A percentile compares a stretch with the other conserved stretches of the same genome.
These are phyloP conservation scores for Leuciscus idus DNA, from an alignment of 2,113 vertebrate species.

Conservation along the genomic window DNA sequence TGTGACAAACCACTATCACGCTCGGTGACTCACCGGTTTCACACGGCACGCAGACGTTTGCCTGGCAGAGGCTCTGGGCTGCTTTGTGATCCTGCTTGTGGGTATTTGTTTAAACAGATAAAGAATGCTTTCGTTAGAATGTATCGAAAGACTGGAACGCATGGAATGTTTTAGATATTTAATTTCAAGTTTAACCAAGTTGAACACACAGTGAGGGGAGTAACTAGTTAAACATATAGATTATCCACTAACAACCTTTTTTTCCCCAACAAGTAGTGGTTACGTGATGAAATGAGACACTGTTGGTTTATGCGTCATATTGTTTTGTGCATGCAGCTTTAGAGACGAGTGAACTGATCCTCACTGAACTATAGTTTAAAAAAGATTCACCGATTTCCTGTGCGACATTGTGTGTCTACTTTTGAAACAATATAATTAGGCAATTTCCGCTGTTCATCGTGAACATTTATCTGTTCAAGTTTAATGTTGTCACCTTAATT, in stretches of 20 bases:
- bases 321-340: neutral
- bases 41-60: slow-evolving; percentile 42
- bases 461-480: neutral
- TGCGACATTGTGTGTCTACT: neutral
- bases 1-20: slow-evolving; percentile 47
- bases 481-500: neutral
- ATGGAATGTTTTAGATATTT: slow-evolving; percentile 60
- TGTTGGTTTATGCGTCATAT: neutral
- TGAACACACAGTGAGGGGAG: too few species aligned
- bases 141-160: slow-evolving; percentile 54
- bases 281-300: neutral
- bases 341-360: neutral
- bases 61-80: slow-evolving; percentile 32
- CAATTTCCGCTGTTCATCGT: neutral
- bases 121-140: slow-evolving; percentile 58
- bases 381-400: neutral
- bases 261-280: neutral
- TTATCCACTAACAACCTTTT: too few species aligned
- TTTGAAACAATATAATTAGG: neutral
- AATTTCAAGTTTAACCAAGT: neutral
- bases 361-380: neutral
- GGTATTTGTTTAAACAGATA: slow-evolving; percentile 68
- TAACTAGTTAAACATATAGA: too few species aligned
- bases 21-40: slow-evolving; percentile 59
- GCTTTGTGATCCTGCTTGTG: slow-evolving; percentile 65